Percentiles rank a stretch among this genome's conserved stretches.
Evolutionary conservation across 2,113 vertebrate species (phyloP).

Genomic region (Brachyhypopomus occidentalis): DNA sequence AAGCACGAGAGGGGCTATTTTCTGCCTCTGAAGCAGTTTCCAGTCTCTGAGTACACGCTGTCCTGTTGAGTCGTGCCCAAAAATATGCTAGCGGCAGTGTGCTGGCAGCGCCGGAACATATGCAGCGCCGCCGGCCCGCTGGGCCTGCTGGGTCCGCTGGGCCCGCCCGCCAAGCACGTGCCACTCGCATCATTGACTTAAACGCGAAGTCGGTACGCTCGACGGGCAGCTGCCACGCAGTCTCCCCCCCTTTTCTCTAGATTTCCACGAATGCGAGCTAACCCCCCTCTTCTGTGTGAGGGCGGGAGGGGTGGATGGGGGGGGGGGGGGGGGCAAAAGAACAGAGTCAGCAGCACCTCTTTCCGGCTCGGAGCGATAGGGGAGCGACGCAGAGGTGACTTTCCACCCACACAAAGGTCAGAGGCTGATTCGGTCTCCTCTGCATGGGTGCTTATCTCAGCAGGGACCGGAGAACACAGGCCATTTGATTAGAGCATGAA

Average conservation of each 20-base stretch:
- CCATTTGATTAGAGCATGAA: slow-evolving; percentile 50
- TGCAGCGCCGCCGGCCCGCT: slow-evolving; percentile 59
- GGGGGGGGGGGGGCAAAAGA: not conserved
- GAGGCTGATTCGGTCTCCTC: slow-evolving; percentile 53
- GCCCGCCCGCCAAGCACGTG: slow-evolving; percentile 48
- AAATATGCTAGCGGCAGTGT: slow-evolving; percentile 63
- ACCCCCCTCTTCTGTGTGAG: slow-evolving; percentile 37
- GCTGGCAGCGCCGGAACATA: slow-evolving; percentile 60
- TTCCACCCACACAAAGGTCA: slow-evolving; percentile 56
- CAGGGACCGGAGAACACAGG: slow-evolving; percentile 48
- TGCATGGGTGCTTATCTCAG: slow-evolving; percentile 49
- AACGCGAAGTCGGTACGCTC: slow-evolving; percentile 54
- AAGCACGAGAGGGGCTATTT: slow-evolving; percentile 61
- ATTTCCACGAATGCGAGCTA: slow-evolving; percentile 34
- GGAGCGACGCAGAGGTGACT: slow-evolving; percentile 38
- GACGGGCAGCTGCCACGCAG: slow-evolving; percentile 49
- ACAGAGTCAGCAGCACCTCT: slow-evolving; percentile 44
- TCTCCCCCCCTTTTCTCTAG: not conserved
- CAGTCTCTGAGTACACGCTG: slow-evolving; percentile 53
- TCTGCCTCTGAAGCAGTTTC: slow-evolving; percentile 65
- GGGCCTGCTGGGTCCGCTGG: slow-evolving; percentile 52
- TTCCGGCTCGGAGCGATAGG: slow-evolving; percentile 37
- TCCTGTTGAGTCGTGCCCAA: slow-evolving; percentile 61
- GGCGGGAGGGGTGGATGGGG: too few species aligned
- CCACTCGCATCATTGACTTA: slow-evolving; percentile 63